A percentile compares a stretch with the other conserved stretches of the same genome.
Evolutionary conservation across 2,888 invertebrate species (phyloP).

Genomic region (Tipula confusa): DNA sequence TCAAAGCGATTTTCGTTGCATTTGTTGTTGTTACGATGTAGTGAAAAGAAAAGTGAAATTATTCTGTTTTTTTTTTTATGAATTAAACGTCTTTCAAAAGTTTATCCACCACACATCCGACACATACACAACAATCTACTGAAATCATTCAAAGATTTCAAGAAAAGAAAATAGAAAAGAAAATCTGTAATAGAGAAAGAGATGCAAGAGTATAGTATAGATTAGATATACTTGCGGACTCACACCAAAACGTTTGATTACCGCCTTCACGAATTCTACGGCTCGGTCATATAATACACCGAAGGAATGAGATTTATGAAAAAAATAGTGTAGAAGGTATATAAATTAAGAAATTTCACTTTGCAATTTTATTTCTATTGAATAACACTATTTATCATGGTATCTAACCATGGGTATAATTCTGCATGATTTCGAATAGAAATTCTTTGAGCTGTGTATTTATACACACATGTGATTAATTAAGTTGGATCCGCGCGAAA

Average conservation of each 20-base stretch:
- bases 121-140: not conserved
- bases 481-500: not conserved
- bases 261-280: not conserved
- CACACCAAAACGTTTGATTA: not conserved
- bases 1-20: not conserved
- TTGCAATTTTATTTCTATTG: not conserved
- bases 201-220: too few relatives aligned
- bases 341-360: not conserved
- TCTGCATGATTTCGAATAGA: not conserved
- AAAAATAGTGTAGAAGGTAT: not conserved
- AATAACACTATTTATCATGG: too few relatives aligned
- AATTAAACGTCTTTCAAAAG: not conserved
- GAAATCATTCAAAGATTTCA: not conserved
- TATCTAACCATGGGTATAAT: too few relatives aligned
- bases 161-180: not conserved
- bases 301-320: not conserved
- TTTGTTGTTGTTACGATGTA: not conserved
- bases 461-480: not conserved
- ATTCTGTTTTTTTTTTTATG: not conserved
- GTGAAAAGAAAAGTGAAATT: conserved; percentile 1
- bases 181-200: not conserved
- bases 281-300: not conserved
- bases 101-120: not conserved
- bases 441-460: not conserved
- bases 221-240: not conserved